These are phyloP conservation scores for Neodiprion virginianus DNA, from an alignment of 1,140 invertebrate genomes.

Conservation along the genomic window DNA sequence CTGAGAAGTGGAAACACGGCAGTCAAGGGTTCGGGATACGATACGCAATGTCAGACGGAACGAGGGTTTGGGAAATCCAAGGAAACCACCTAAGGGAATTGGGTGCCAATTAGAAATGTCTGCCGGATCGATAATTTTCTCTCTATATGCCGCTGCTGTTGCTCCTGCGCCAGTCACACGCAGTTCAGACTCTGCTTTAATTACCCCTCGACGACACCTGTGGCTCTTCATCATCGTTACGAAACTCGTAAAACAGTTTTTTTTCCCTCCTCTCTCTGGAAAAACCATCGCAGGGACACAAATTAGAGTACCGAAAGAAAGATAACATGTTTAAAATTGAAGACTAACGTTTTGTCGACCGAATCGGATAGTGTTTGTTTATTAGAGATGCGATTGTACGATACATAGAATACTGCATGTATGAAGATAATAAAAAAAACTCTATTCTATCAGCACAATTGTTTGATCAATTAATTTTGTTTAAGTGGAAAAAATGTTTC, in stretches of 20 bases:
- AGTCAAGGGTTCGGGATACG: not conserved
- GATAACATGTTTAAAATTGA: not conserved
- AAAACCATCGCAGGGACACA: too few relatives aligned
- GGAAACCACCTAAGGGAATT: not conserved
- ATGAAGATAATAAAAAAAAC: too few relatives aligned
- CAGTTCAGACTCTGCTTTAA: not conserved
- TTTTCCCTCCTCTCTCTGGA: not conserved
- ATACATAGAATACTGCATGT: too few relatives aligned
- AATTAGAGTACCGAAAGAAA: too few relatives aligned
- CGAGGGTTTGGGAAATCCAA: not conserved
- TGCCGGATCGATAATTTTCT: not conserved
- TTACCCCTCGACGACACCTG: not conserved
- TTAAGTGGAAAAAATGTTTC: too few relatives aligned
- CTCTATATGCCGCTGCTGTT: not conserved
- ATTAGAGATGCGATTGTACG: too few relatives aligned
- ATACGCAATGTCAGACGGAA: not conserved
- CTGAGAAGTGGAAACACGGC: slow-evolving; percentile 12
- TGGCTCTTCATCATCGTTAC: not conserved
- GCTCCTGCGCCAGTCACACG: not conserved
- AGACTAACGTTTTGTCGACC: not conserved
- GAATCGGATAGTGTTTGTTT: not conserved
- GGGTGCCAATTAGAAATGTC: slow-evolving; percentile 2
- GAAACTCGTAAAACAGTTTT: not conserved
- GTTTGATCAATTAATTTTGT: too few relatives aligned
- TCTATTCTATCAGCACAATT: too few relatives aligned